A percentile compares a stretch with the other conserved stretches of the same genome.
phyloP scores from a whole-genome alignment of 2,113 vertebrate genomes.

The Nasalis larvatus region DNA sequence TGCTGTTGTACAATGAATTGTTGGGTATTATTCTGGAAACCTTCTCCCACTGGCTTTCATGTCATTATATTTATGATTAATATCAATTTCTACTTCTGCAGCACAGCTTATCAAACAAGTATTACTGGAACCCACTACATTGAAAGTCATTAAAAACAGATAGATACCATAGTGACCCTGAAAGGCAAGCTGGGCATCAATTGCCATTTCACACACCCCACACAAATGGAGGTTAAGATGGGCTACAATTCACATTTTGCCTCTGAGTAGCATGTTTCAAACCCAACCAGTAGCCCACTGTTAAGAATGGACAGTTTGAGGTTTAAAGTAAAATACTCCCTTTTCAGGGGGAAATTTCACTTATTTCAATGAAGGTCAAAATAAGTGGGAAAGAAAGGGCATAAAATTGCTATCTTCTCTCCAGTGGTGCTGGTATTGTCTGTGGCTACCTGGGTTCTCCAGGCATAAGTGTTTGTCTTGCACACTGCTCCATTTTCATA shows the following conservation, averaged over 20 bases:
- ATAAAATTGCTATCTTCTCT: background rate
- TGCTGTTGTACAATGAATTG: background rate
- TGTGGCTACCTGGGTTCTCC: background rate
- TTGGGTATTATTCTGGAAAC: background rate
- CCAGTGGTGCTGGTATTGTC: background rate
- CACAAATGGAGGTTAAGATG: background rate
- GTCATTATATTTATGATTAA: background rate
- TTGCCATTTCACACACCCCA: background rate
- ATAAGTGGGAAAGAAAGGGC: background rate
- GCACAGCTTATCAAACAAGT: background rate
- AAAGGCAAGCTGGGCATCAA: background rate
- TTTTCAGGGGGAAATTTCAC: background rate
- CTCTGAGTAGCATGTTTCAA: background rate
- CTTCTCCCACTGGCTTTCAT: background rate
- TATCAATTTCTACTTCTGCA: background rate
- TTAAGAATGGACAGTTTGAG: background rate
- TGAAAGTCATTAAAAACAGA: background rate
- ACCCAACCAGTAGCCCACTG: background rate
- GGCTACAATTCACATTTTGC: background rate
- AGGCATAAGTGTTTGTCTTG: background rate
- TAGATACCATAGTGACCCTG: background rate
- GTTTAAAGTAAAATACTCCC: background rate
- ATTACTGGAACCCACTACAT: background rate
- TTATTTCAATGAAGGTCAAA: background rate
- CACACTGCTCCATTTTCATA: background rate